phyloP scores from a whole-genome alignment of 2,797 vertebrate genomes.

The Catostomus latipinnis region DNA sequence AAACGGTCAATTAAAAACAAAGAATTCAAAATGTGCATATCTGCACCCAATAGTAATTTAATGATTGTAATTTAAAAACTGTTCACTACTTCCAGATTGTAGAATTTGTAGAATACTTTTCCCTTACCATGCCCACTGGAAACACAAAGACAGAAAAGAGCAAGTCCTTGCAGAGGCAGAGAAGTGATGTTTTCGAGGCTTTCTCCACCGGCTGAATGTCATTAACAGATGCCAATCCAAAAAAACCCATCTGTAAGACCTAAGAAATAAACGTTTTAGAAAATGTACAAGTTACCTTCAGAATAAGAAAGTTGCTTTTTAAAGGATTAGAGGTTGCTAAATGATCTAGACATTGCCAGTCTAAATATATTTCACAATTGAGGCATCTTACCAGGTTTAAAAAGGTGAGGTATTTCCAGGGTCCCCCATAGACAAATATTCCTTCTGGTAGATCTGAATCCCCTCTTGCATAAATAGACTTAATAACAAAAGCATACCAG shows the following conservation, averaged over 20 bases:
- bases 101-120: too few relatives aligned
- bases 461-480: slow-evolving; percentile 63
- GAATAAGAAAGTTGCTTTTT: neutral
- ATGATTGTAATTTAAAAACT: too few relatives aligned
- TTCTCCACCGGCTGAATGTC: slow-evolving; percentile 78
- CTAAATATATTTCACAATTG: neutral
- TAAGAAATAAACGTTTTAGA: slow-evolving; percentile 63
- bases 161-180: slow-evolving; percentile 82
- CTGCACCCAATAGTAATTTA: too few relatives aligned
- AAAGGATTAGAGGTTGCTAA: too few relatives aligned
- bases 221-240: slow-evolving; percentile 81
- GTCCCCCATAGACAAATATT: slow-evolving; percentile 83
- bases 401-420: slow-evolving; percentile 91
- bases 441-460: slow-evolving; percentile 70
- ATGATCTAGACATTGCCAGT: too few relatives aligned
- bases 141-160: slow-evolving; percentile 88
- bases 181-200: slow-evolving; percentile 27
- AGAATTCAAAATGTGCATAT: too few relatives aligned
- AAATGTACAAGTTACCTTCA: neutral
- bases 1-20: too few relatives aligned
- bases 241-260: slow-evolving; percentile 88
- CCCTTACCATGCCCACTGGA: slow-evolving; percentile 81
- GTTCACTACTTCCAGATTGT: too few relatives aligned
- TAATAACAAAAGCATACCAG: slow-evolving; percentile 82
- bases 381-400: slow-evolving; percentile 87